phyloP scores from a whole-genome alignment of 2,888 invertebrate species.

The Hyposoter dolosus region DNA sequence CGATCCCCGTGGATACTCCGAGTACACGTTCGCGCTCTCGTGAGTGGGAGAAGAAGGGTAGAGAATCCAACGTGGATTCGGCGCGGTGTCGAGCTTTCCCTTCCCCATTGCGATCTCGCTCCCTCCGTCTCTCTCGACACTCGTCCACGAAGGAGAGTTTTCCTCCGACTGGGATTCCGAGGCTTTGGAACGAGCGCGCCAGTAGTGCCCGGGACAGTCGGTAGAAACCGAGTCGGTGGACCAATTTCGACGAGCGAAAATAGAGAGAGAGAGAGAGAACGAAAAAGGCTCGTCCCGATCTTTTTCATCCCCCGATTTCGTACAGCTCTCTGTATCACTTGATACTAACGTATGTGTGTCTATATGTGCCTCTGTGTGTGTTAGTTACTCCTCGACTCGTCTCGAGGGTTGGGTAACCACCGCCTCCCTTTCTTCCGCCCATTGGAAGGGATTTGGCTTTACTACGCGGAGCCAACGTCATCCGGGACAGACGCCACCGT shows the following conservation, averaged over 20 bases:
- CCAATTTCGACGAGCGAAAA: slow-evolving; percentile 22
- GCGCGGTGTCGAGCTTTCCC: slow-evolving; percentile 56
- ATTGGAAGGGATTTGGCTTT: slow-evolving; percentile 55
- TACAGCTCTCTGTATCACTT: background rate
- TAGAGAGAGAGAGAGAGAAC: background rate
- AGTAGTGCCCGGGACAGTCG: slow-evolving; percentile 80
- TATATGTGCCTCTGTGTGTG: background rate
- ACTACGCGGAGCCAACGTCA: slow-evolving; percentile 77
- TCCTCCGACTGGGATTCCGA: slow-evolving; percentile 65
- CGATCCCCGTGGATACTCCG: slow-evolving; percentile 75
- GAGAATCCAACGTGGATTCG: slow-evolving; percentile 60
- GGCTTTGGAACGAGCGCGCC: slow-evolving; percentile 72
- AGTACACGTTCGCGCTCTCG: background rate
- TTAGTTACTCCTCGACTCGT: slow-evolving; percentile 28
- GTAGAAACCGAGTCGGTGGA: slow-evolving; percentile 68
- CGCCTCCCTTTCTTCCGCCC: slow-evolving; percentile 54
- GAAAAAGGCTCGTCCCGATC: slow-evolving; percentile 74
- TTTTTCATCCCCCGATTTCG: slow-evolving; percentile 2
- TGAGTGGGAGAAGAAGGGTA: background rate
- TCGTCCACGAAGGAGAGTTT: slow-evolving; percentile 60
- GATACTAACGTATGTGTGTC: no score
- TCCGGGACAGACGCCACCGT: slow-evolving; percentile 65
- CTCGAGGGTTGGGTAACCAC: slow-evolving; percentile 59
- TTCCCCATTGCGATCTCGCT: slow-evolving; percentile 40
- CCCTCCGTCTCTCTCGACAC: slow-evolving; percentile 33